Conservation (phyloP, 2,888 invertebrate species). For the Erebia ligea region DNA sequence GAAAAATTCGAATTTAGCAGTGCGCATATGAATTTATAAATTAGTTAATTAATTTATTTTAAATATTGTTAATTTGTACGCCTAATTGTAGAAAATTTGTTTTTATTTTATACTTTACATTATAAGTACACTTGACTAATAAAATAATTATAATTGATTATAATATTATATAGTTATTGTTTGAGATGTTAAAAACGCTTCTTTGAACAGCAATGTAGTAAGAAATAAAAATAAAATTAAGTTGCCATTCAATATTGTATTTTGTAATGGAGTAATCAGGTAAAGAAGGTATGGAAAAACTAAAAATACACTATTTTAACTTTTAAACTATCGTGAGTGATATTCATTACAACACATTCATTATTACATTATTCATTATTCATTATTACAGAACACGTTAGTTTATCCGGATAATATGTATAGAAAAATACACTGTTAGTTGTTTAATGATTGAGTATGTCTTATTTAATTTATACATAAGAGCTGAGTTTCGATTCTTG, state of each 20-base stretch:
- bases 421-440: too few relatives aligned
- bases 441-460: too few relatives aligned
- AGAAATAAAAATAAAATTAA: not conserved
- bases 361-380: too few relatives aligned
- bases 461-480: too few relatives aligned
- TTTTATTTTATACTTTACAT: conserved; percentile 23
- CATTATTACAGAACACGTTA: too few relatives aligned
- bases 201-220: conserved; percentile 22
- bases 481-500: too few relatives aligned
- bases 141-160: conserved; percentile 18
- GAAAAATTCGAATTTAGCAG: conserved; percentile 11
- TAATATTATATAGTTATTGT: conserved; percentile 25
- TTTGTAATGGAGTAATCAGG: conserved; percentile 21
- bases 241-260: conserved; percentile 1
- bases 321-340: too few relatives aligned
- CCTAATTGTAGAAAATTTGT: conserved; percentile 4
- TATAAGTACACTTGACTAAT: conserved; percentile 19
- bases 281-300: not conserved
- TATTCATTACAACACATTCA: too few relatives aligned
- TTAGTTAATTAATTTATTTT: conserved; percentile 15
- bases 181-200: conserved; percentile 16
- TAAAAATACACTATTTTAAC: too few relatives aligned
- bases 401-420: too few relatives aligned
- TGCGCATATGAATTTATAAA: not conserved
- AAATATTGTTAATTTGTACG: conserved; percentile 19